phyloP scores from a whole-genome alignment of 2,113 vertebrate species.

The Galeopterus variegatus region DNA sequence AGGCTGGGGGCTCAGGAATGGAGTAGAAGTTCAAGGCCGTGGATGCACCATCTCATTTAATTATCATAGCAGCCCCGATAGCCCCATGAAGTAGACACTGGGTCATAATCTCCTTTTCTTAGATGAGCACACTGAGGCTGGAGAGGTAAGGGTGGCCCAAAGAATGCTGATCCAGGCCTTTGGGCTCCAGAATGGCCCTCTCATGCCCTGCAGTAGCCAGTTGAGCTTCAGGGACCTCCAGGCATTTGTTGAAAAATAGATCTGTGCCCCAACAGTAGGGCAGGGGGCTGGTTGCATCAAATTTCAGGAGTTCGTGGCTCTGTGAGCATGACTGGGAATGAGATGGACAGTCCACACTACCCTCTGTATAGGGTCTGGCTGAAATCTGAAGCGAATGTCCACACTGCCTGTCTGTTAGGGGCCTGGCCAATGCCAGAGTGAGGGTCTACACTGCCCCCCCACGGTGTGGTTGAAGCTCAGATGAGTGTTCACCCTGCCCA shows the following conservation, averaged over 20 bases:
- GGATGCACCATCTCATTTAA: background rate
- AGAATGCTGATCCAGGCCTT: background rate
- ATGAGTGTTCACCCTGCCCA: background rate
- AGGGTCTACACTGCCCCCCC: background rate
- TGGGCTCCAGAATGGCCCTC: background rate
- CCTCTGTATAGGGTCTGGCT: background rate
- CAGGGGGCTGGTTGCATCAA: background rate
- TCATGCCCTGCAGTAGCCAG: background rate
- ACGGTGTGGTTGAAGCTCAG: background rate
- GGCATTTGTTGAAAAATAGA: constrained; percentile 25
- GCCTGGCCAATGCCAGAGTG: background rate
- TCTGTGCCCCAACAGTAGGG: background rate
- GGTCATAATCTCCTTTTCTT: background rate
- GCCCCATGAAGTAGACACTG: background rate
- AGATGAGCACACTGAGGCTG: background rate
- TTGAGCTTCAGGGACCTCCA: background rate
- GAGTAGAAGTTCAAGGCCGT: background rate
- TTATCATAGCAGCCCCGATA: background rate
- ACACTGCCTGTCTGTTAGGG: background rate
- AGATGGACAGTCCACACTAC: background rate
- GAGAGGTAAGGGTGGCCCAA: background rate
- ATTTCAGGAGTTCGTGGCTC: background rate
- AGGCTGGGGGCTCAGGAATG: background rate
- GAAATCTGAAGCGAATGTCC: background rate
- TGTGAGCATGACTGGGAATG: too few species aligned